Percentiles rank a stretch among this genome's conserved stretches.
Evolutionary conservation across 2,888 invertebrate genomes (phyloP).

Genomic region (Megastigmus dorsalis): DNA sequence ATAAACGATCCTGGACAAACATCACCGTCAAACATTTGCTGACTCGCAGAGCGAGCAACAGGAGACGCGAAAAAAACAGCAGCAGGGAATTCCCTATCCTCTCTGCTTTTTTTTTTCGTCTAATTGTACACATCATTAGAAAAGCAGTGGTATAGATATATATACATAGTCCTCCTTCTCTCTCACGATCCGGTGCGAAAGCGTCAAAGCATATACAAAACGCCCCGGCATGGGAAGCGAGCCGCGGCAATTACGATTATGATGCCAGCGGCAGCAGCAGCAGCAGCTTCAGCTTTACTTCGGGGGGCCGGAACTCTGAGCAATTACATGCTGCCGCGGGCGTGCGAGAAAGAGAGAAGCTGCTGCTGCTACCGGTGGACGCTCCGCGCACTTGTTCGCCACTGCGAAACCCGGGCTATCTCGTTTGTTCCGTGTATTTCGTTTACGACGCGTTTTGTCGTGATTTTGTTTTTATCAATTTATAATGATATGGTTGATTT

Average conservation of each 20-base stretch:
- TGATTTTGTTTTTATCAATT: no score
- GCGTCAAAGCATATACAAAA: constrained; percentile 42
- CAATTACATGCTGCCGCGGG: constrained; percentile 44
- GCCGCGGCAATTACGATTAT: constrained; percentile 47
- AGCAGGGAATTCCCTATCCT: not conserved
- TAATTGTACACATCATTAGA: constrained; percentile 32
- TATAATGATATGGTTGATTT: no score
- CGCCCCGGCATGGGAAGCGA: constrained; percentile 29
- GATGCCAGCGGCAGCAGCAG: no score
- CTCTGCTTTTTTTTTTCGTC: not conserved
- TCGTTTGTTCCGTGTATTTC: not conserved
- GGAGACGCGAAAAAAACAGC: not conserved
- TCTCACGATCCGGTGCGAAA: constrained; percentile 33
- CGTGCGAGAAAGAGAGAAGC: no score
- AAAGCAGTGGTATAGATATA: constrained; percentile 16
- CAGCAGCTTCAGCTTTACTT: no score
- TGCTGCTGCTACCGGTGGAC: no score
- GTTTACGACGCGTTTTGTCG: not conserved
- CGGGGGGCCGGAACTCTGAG: constrained; percentile 38
- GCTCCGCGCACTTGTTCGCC: no score
- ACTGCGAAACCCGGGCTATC: constrained; percentile 17
- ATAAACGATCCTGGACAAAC: not conserved
- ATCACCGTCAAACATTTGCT: not conserved
- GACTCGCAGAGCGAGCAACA: not conserved
- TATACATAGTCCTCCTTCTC: not conserved